A percentile compares a stretch with the other conserved stretches of the same genome.
Evolutionary conservation across 1,140 invertebrate species (phyloP).

Genomic region (Dysdera silvatica): DNA sequence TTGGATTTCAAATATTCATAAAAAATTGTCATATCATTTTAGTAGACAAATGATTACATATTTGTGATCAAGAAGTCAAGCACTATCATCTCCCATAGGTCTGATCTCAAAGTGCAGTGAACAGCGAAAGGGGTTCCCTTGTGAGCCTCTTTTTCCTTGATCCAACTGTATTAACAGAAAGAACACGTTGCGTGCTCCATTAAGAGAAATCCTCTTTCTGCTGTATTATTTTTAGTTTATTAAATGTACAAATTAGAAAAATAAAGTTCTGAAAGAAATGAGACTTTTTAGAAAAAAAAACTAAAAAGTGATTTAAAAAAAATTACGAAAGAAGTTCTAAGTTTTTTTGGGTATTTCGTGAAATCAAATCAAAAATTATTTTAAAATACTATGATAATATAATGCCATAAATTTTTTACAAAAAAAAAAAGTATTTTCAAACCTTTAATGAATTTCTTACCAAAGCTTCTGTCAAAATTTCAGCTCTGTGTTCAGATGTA

Average conservation of each 20-base stretch:
- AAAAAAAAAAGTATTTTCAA: constrained; percentile 3
- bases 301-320: background rate
- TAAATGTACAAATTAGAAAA: background rate
- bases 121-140: no score
- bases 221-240: background rate
- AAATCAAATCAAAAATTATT: background rate
- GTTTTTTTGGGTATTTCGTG: background rate
- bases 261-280: background rate
- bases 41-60: no score
- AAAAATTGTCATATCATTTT: no score
- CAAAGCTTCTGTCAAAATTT: constrained; percentile 85
- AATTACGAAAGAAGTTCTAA: background rate
- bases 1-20: no score
- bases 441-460: constrained; percentile 4
- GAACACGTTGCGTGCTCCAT: no score
- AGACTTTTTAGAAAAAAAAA: background rate
- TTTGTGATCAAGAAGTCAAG: no score
- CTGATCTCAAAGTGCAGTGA: no score
- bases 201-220: no score
- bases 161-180: no score
- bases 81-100: no score
- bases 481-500: constrained; percentile 87
- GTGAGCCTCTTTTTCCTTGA: no score
- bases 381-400: background rate
- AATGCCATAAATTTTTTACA: background rate